Evolutionary conservation across 2,888 invertebrate species (phyloP).

Genomic region (Trichopoda pennipes): DNA sequence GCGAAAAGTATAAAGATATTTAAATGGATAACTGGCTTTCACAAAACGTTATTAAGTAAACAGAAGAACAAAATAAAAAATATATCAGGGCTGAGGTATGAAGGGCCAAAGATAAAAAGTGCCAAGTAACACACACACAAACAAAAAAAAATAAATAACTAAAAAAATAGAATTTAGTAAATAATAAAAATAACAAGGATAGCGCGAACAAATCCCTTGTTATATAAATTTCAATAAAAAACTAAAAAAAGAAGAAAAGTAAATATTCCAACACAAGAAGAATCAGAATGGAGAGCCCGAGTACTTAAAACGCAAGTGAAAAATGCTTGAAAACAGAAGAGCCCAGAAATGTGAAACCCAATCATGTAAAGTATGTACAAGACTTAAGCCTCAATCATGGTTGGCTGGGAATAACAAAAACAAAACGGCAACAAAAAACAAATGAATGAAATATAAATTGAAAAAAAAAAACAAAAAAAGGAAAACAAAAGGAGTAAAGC

Average conservation of each 20-base stretch:
- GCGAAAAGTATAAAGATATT: constrained; percentile 66
- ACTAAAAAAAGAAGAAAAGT: constrained; percentile 8
- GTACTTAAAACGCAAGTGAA: constrained; percentile 67
- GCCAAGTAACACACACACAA: constrained; percentile 6
- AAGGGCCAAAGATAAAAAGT: constrained; percentile 4
- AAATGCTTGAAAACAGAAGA: constrained; percentile 66
- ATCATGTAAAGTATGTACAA: constrained; percentile 55
- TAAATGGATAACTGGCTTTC: constrained; percentile 59
- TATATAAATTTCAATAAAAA: not conserved
- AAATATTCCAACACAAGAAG: constrained; percentile 41
- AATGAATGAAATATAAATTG: constrained; percentile 33
- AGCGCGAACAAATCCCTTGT: not conserved
- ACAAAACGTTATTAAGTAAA: constrained; percentile 25
- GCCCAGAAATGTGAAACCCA: constrained; percentile 62
- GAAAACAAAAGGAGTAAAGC: constrained; percentile 8
- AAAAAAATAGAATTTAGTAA: constrained; percentile 7
- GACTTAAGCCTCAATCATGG: constrained; percentile 63
- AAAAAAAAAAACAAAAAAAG: constrained; percentile 12
- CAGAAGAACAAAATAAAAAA: not conserved
- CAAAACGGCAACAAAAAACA: not conserved
- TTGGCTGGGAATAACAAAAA: constrained; percentile 59
- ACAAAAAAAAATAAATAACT: not conserved
- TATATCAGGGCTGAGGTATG: not conserved
- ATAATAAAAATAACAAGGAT: constrained; percentile 15
- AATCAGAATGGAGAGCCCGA: constrained; percentile 49